Base-by-base conservation (phyloP, 2,113 vertebrate genomes). In the Epinephelus lanceolatus region DNA sequence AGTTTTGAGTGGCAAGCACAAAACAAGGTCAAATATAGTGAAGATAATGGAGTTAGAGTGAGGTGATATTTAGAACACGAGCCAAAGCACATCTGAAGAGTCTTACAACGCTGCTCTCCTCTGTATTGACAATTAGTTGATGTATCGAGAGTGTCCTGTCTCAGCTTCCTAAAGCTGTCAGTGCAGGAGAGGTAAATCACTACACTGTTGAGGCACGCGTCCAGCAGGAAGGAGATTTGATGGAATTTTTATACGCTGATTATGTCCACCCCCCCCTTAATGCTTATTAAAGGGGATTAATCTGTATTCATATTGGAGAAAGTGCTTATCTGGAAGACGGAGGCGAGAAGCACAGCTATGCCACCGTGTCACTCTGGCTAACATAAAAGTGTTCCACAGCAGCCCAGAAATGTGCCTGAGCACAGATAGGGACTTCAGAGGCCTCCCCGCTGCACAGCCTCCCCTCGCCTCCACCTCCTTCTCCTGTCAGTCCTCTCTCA, bases 271-370 rank as follows among this genome's bases (percentile, higher is more conserved):
- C 86, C 85, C 81, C 81, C 83, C 92, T 95, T 96, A 96, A 96
- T 95, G 88, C 95, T 96, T 97, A 97, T 97, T 97, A 97, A 96
- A 96, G 86, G 90, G 95, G 96, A 97, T 97, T 97, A 96, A 97
- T 97, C 95, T 95, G 90, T 92, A 96, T 96, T 96, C 94, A 86
- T 95, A 95, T 96, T 95, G 95, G 95, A 95, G 94, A 91, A 96
- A 94, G 90, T 94, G 93, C 95, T 97, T 96, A 96, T 98, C 95
- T 95, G 90, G 84, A 93, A 91, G 93, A 87, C 91, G 19, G 85
- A 88, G 87, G 87, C 79, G 84, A 88, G 94, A 92, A 84, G 90
- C 95, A 91, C 89, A 88, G 94, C 93, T 27, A 73, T 85, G 86
- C 80, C 12, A 70, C 84, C 59, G 42, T 81, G 83, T 86, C 91